These are phyloP conservation scores for Torymus texanus DNA, from an alignment of 2,888 invertebrate genomes.

Conservation along the genomic window DNA sequence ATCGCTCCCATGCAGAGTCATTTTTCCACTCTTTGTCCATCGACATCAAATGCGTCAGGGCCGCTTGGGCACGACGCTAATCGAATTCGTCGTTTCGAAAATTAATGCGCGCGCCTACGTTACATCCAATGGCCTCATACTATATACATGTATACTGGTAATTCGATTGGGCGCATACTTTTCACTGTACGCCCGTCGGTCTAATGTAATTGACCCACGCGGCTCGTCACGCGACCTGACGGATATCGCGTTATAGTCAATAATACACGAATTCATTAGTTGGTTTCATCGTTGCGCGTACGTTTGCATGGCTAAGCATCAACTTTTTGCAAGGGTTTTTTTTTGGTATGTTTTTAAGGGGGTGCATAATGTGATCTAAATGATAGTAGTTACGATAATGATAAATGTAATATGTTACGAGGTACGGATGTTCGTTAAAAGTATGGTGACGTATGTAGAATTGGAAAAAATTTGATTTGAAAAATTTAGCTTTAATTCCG, in stretches of 20 bases:
- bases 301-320: no score
- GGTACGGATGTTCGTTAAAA: no score
- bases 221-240: slow-evolving; percentile 44
- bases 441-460: no score
- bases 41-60: no score
- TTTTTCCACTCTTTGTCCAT: no score
- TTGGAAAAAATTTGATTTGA: background rate
- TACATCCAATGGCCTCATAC: background rate
- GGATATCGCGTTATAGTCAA: slow-evolving; percentile 11
- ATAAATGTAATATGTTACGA: no score
- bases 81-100: slow-evolving; percentile 5
- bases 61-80: no score
- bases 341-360: no score
- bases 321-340: no score
- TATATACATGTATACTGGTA: background rate
- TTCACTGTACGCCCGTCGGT: background rate
- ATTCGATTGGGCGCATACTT: slow-evolving; percentile 1
- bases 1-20: no score
- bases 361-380: no score
- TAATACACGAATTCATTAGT: slow-evolving; percentile 40
- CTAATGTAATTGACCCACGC: slow-evolving; percentile 45
- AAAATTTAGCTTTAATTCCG: background rate
- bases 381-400: no score
- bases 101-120: slow-evolving; percentile 14
- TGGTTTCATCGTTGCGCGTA: slow-evolving; percentile 20